These are phyloP conservation scores for Acanthornis magna DNA, from an alignment of 2,797 vertebrate genomes.

Conservation along the genomic window DNA sequence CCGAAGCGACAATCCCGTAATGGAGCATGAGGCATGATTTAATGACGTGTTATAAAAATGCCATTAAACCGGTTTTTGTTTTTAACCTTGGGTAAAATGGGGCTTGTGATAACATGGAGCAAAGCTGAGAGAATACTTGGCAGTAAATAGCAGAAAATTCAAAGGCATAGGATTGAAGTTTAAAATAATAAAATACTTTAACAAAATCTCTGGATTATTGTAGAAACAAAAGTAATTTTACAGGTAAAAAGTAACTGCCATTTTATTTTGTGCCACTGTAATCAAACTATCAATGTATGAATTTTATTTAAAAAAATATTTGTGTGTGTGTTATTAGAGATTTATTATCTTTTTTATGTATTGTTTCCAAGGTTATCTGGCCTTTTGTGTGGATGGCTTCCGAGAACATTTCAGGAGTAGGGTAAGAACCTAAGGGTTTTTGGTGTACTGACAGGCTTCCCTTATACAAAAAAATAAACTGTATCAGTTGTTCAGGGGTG, in stretches of 20 bases:
- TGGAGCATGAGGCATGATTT: neutral
- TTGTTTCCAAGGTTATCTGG: neutral
- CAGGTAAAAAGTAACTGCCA: neutral
- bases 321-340: fast-evolving
- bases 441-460: fast-evolving
- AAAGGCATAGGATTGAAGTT: neutral
- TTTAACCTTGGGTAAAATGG: neutral
- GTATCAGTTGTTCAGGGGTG: neutral
- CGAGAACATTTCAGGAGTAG: neutral
- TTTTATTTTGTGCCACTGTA: neutral
- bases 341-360: neutral
- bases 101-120: fast-evolving
- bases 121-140: neutral
- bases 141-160: neutral
- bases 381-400: neutral
- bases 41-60: neutral
- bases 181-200: neutral
- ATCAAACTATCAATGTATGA: neutral
- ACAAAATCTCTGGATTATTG: neutral
- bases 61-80: neutral
- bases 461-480: neutral
- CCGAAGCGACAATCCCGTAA: neutral
- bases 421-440: neutral
- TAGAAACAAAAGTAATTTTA: neutral
- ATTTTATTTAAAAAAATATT: neutral